Percentiles rank a stretch among this genome's conserved stretches.
Evolutionary conservation across 2,113 vertebrate species (phyloP).

Genomic region (Noturus placidus): DNA sequence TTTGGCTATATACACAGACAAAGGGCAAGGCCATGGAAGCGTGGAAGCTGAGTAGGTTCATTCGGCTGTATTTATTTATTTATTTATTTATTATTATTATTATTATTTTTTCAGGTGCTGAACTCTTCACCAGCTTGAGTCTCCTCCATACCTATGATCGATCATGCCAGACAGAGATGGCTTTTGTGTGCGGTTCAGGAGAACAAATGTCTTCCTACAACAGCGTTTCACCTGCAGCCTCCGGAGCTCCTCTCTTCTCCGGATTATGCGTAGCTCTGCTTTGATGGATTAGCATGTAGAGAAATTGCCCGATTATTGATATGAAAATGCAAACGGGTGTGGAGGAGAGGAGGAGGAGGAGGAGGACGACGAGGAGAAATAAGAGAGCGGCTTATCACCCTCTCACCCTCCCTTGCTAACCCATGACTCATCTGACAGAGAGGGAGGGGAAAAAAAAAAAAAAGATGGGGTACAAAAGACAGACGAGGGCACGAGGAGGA

Average conservation of each 20-base stretch:
- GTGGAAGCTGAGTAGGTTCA: conserved; percentile 73
- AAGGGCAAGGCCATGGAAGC: conserved; percentile 68
- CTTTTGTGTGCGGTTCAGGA: conserved; percentile 86
- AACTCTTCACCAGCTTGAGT: conserved; percentile 66
- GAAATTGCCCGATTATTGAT: conserved; percentile 99
- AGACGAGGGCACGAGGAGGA: conserved; percentile 71
- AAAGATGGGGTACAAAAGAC: conserved; percentile 75
- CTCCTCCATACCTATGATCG: conserved; percentile 83
- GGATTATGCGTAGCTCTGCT: conserved; percentile 94
- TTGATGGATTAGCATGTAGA: conserved; percentile 99
- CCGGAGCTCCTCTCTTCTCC: conserved; percentile 71
- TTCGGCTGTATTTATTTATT: conserved; percentile 50
- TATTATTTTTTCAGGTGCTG: conserved; percentile 70
- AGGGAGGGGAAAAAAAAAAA: conserved; percentile 68
- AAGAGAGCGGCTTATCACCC: conserved; percentile 73
- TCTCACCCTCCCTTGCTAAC: conserved; percentile 81
- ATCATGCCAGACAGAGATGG: conserved; percentile 88
- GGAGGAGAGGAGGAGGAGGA: conserved; percentile 76
- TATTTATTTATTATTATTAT: no score
- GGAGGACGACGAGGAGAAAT: conserved; percentile 73
- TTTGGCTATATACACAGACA: conserved; percentile 72
- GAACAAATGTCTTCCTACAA: conserved; percentile 91
- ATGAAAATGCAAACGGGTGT: conserved; percentile 92
- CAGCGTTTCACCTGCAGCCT: conserved; percentile 91
- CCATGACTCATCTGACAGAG: conserved; percentile 70